These are phyloP conservation scores for Drosophila navojoa DNA, from an alignment of 1,140 invertebrate species.

Conservation along the genomic window DNA sequence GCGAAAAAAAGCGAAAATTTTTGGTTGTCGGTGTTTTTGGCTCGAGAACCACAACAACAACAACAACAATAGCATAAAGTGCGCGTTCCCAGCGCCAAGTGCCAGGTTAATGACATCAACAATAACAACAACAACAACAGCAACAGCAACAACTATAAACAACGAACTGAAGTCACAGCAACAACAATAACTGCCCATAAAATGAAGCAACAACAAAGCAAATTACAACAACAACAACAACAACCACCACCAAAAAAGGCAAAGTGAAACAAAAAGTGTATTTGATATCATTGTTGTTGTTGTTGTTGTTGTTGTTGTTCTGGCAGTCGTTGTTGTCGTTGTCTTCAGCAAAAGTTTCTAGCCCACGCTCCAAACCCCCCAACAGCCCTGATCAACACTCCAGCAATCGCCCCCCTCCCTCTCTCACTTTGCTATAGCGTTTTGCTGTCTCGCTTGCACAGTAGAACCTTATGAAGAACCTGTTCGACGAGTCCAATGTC, in stretches of 20 bases:
- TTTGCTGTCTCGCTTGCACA: slow-evolving; percentile 22
- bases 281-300: slow-evolving; percentile 37
- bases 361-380: neutral
- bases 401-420: neutral
- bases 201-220: slow-evolving; percentile 39
- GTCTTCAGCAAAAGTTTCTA: slow-evolving; percentile 17
- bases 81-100: slow-evolving; percentile 69
- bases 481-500: slow-evolving; percentile 41
- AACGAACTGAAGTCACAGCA: slow-evolving; percentile 27
- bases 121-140: slow-evolving; percentile 26
- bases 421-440: neutral
- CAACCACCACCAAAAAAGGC: slow-evolving; percentile 20
- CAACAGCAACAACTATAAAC: slow-evolving; percentile 35
- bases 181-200: slow-evolving; percentile 36
- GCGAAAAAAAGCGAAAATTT: slow-evolving; percentile 54
- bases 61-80: slow-evolving; percentile 20
- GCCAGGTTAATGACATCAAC: slow-evolving; percentile 69
- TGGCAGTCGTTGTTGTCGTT: slow-evolving; percentile 28
- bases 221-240: slow-evolving; percentile 38
- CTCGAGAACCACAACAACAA: slow-evolving; percentile 48
- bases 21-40: slow-evolving; percentile 7
- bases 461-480: slow-evolving; percentile 30
- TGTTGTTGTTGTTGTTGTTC: slow-evolving; percentile 21
- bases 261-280: slow-evolving; percentile 67
- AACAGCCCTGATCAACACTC: neutral